Evolutionary conservation across 2,888 invertebrate species (phyloP).

Genomic region (Pachymerium ferrugineum): DNA sequence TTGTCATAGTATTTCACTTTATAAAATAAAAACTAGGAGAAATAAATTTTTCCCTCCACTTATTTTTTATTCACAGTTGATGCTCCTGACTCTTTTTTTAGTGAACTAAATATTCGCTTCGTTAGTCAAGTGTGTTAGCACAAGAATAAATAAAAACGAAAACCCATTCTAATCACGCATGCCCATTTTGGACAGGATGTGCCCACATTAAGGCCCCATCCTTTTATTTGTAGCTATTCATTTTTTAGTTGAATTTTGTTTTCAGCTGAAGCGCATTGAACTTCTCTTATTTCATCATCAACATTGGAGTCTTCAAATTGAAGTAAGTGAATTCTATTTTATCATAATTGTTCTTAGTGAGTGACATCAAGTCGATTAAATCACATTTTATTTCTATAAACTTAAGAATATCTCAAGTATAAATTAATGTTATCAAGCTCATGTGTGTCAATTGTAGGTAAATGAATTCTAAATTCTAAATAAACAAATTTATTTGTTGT

Average conservation of each 20-base stretch:
- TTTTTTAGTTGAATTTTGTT: not conserved
- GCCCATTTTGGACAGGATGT: not conserved
- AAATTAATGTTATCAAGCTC: too few species aligned
- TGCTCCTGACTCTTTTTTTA: not conserved
- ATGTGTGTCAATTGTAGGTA: too few species aligned
- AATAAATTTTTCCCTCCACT: too few species aligned
- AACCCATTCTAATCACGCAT: not conserved
- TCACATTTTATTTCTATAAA: too few species aligned
- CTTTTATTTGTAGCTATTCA: not conserved
- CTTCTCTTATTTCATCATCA: not conserved
- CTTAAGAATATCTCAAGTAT: too few species aligned
- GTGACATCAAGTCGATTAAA: too few species aligned
- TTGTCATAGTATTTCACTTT: too few species aligned
- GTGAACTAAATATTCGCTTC: not conserved
- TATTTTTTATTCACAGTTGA: too few species aligned
- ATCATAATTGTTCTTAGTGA: not conserved
- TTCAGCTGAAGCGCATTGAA: not conserved
- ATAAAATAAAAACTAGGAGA: too few species aligned
- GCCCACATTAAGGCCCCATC: slow-evolving; percentile 12
- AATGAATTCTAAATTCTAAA: too few species aligned
- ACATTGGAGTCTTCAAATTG: not conserved
- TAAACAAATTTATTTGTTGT: too few species aligned
- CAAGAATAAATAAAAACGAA: not conserved
- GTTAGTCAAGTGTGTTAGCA: not conserved
- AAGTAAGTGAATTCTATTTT: not conserved